These are phyloP conservation scores for Meda fulgida DNA, from an alignment of 2,797 vertebrate genomes.

Conservation along the genomic window DNA sequence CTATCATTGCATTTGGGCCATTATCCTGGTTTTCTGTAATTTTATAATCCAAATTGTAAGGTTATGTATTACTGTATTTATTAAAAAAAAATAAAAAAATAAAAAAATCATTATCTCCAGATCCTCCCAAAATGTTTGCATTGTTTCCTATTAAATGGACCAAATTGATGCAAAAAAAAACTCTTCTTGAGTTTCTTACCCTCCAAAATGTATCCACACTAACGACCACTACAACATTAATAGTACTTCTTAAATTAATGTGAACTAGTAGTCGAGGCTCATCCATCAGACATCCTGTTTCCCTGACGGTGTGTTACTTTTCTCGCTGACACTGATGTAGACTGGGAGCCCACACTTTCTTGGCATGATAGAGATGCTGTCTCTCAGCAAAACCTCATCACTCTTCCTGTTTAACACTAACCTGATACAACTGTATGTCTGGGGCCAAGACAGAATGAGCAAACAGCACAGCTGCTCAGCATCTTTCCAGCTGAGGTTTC, in stretches of 20 bases:
- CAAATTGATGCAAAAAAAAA: background rate
- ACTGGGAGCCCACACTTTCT: conserved; percentile 52
- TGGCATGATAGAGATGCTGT: conserved; percentile 23
- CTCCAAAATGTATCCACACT: background rate
- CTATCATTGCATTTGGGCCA: background rate
- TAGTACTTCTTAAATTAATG: background rate
- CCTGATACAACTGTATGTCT: conserved; percentile 42
- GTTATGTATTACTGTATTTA: background rate
- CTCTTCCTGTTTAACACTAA: background rate
- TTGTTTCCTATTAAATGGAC: background rate
- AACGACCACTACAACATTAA: background rate
- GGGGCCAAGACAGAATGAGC: conserved; percentile 18
- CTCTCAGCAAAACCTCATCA: conserved; percentile 30
- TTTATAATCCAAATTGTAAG: background rate
- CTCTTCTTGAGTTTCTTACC: background rate
- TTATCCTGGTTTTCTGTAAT: background rate
- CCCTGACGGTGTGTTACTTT: conserved; percentile 52
- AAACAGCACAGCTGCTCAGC: conserved; percentile 11
- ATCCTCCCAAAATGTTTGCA: background rate
- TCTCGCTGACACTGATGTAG: conserved; percentile 59
- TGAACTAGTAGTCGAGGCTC: background rate
- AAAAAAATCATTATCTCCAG: background rate
- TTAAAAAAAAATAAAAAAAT: background rate
- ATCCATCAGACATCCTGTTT: conserved; percentile 44
- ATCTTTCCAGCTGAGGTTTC: conserved; percentile 1